phyloP scores from a whole-genome alignment of 2,888 invertebrate genomes.

The Opisthograptis luteolata region DNA sequence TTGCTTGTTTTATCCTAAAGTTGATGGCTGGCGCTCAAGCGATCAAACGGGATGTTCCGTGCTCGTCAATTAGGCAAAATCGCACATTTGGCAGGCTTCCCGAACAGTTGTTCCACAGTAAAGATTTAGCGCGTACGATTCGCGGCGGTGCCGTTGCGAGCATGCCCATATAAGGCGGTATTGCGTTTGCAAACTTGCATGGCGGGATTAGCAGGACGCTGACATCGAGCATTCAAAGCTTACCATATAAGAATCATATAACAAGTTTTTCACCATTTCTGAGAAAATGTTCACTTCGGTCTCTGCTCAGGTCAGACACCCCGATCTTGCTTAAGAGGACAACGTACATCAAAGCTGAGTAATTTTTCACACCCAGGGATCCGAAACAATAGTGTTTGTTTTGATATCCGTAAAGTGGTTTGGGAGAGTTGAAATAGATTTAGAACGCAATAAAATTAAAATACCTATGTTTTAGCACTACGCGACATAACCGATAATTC shows the following conservation, averaged over 20 bases:
- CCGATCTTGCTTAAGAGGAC: neutral
- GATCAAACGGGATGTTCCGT: slow-evolving; percentile 72
- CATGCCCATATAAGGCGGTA: slow-evolving; percentile 63
- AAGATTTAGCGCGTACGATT: slow-evolving; percentile 56
- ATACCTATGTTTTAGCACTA: too few species aligned
- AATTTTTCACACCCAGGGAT: too few species aligned
- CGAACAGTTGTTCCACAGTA: slow-evolving; percentile 67
- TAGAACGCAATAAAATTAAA: too few species aligned
- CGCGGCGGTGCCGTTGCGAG: slow-evolving; percentile 44
- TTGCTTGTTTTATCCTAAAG: slow-evolving; percentile 53
- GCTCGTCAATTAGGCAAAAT: slow-evolving; percentile 78
- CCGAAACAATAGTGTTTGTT: too few species aligned
- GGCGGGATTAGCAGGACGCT: slow-evolving; percentile 20
- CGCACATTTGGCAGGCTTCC: slow-evolving; percentile 77
- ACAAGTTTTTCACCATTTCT: slow-evolving; percentile 14
- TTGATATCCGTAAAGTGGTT: too few species aligned
- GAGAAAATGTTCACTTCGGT: slow-evolving; percentile 7
- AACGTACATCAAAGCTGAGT: neutral
- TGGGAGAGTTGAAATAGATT: too few species aligned
- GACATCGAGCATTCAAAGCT: slow-evolving; percentile 8
- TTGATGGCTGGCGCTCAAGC: slow-evolving; percentile 57
- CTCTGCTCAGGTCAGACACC: slow-evolving; percentile 15
- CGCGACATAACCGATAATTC: too few species aligned
- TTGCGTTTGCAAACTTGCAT: slow-evolving; percentile 42
- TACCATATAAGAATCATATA: slow-evolving; percentile 1